Conservation (phyloP, 2,113 vertebrate species). For the Typhlomys cinereus region DNA sequence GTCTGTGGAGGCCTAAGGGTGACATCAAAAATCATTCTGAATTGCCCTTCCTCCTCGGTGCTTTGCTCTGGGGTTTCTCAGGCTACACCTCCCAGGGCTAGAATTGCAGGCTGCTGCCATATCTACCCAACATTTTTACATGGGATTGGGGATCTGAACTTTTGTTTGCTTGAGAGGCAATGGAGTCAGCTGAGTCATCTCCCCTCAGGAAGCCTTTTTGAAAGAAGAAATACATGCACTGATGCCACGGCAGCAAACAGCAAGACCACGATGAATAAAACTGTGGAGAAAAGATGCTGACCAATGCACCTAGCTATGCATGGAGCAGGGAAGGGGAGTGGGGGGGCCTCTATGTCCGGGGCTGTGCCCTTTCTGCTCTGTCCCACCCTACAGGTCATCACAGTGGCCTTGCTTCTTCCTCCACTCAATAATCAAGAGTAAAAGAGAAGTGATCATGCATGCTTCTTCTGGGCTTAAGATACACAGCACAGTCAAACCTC, state of each 20-base stretch:
- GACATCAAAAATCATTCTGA: no score
- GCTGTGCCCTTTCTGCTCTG: not conserved
- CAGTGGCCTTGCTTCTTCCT: not conserved
- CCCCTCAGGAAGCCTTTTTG: not conserved
- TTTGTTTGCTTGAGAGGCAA: no score
- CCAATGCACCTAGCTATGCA: not conserved
- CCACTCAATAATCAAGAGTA: fast-evolving
- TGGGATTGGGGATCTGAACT: no score
- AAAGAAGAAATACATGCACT: not conserved
- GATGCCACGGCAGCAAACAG: not conserved
- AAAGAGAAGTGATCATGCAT: not conserved
- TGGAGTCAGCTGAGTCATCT: no score
- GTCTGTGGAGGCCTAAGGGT: no score
- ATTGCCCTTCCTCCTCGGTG: no score
- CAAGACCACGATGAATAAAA: not conserved
- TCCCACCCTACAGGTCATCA: not conserved
- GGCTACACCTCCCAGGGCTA: no score
- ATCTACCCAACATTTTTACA: no score
- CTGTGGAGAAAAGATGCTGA: not conserved
- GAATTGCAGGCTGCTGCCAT: no score
- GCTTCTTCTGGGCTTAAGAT: not conserved
- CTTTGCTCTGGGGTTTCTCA: no score
- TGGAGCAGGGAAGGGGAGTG: fast-evolving
- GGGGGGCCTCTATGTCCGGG: no score
- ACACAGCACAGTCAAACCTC: not conserved